phyloP scores from a whole-genome alignment of 1,140 invertebrate species.

The Cyclargus thomasi region DNA sequence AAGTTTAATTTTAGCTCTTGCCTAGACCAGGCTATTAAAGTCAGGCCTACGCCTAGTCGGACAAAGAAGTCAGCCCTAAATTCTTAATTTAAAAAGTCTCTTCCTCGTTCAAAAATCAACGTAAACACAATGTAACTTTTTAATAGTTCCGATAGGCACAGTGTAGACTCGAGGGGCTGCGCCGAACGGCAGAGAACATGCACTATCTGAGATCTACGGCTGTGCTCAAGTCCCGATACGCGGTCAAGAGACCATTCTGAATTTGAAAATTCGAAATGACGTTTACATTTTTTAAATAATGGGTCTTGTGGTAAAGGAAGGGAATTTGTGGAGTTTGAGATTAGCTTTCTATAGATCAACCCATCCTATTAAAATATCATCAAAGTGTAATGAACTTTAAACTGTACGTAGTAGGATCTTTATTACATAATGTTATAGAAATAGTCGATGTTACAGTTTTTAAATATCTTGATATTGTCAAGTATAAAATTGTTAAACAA shows the following conservation, averaged over 20 bases:
- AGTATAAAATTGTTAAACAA: too few species aligned
- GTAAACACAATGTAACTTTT: background rate
- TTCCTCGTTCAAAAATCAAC: background rate
- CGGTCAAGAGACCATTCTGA: slow-evolving; percentile 23
- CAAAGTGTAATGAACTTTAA: too few species aligned
- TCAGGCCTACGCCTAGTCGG: too few species aligned
- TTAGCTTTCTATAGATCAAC: too few species aligned
- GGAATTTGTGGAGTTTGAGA: background rate
- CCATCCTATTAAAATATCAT: too few species aligned
- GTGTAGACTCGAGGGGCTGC: background rate
- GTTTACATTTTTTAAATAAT: background rate
- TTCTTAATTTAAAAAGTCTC: background rate
- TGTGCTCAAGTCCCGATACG: slow-evolving; percentile 25
- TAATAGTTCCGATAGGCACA: background rate
- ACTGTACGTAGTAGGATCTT: too few species aligned
- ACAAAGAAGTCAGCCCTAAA: background rate
- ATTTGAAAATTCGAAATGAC: slow-evolving; percentile 16
- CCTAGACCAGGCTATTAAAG: too few species aligned
- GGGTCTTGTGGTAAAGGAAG: background rate
- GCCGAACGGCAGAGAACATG: slow-evolving; percentile 30
- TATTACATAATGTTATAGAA: too few species aligned
- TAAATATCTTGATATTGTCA: too few species aligned
- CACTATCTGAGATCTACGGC: slow-evolving; percentile 38
- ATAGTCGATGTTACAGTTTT: too few species aligned
- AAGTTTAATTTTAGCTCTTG: too few species aligned